Evolutionary conservation across 2,113 vertebrate genomes (phyloP).

Genomic region (Clarias batrachus): DNA sequence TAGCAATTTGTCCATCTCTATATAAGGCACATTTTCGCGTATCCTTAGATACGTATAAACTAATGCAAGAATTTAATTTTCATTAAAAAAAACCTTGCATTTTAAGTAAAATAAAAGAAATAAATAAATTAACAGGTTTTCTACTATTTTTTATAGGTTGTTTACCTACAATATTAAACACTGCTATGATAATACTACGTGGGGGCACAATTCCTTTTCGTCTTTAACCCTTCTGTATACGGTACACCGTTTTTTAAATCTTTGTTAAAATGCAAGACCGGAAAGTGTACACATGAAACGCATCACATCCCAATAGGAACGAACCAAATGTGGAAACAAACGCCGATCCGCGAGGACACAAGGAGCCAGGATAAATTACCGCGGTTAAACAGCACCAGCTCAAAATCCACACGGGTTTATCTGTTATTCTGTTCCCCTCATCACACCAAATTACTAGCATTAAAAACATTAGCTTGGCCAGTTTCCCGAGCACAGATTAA

Average conservation of each 20-base stretch:
- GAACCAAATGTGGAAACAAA: neutral
- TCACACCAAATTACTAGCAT: neutral
- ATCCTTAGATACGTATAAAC: neutral
- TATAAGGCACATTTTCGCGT: constrained; percentile 11
- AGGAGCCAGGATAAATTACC: constrained; percentile 10
- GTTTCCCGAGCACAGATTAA: constrained; percentile 40
- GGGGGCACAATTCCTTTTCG: neutral
- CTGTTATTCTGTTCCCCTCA: neutral
- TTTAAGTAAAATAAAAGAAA: too few species aligned
- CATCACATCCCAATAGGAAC: neutral
- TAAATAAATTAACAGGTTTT: neutral
- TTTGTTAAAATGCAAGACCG: too few species aligned
- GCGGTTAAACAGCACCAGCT: neutral
- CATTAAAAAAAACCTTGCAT: too few species aligned
- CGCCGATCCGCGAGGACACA: neutral
- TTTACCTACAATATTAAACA: neutral
- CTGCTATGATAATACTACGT: neutral
- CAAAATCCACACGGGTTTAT: constrained; percentile 18
- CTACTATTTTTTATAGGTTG: neutral
- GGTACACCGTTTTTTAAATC: neutral
- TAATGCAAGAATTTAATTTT: neutral
- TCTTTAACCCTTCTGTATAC: neutral
- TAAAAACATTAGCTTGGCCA: constrained; percentile 32
- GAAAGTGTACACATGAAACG: neutral
- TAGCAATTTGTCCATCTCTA: neutral